Conservation (phyloP, 1,140 invertebrate species). For the Ceratina japonica region DNA sequence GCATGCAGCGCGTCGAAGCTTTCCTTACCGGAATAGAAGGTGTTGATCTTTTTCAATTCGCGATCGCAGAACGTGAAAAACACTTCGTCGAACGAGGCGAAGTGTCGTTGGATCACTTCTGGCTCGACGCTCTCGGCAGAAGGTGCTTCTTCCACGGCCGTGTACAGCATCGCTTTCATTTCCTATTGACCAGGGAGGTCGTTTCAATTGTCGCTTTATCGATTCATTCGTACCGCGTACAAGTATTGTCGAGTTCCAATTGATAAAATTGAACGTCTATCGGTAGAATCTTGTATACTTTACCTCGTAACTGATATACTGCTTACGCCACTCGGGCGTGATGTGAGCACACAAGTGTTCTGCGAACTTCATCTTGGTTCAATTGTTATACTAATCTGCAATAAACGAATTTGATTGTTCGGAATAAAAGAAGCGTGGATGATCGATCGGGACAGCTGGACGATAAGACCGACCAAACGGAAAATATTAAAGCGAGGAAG, state of each 20-base stretch:
- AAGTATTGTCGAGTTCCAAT: no score
- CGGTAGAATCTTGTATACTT: conserved; percentile 34
- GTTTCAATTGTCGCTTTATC: conserved; percentile 31
- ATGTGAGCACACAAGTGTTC: conserved; percentile 97
- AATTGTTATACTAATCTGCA: conserved; percentile 20
- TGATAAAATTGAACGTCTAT: no score
- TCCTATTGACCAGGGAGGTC: conserved; percentile 81
- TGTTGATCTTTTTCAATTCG: conserved; percentile 97
- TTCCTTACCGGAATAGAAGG: conserved; percentile 93
- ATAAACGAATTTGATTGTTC: conserved; percentile 10
- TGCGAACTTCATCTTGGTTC: conserved; percentile 94
- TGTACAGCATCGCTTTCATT: conserved; percentile 95
- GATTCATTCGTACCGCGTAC: background rate
- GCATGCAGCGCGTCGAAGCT: no score
- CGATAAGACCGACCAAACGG: background rate
- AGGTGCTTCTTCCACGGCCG: conserved; percentile 92
- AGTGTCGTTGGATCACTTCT: conserved; percentile 93
- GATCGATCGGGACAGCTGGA: background rate
- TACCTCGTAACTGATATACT: conserved; percentile 99
- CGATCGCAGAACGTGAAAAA: conserved; percentile 98
- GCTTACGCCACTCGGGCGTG: conserved; percentile 99
- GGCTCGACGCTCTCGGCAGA: conserved; percentile 92
- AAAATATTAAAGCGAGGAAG: no score
- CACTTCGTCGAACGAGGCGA: conserved; percentile 97
- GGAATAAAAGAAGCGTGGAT: background rate